A percentile compares a stretch with the other conserved stretches of the same genome.
Evolutionary conservation across 2,888 invertebrate species (phyloP).

Genomic region (Nemotelus pantherinus): DNA sequence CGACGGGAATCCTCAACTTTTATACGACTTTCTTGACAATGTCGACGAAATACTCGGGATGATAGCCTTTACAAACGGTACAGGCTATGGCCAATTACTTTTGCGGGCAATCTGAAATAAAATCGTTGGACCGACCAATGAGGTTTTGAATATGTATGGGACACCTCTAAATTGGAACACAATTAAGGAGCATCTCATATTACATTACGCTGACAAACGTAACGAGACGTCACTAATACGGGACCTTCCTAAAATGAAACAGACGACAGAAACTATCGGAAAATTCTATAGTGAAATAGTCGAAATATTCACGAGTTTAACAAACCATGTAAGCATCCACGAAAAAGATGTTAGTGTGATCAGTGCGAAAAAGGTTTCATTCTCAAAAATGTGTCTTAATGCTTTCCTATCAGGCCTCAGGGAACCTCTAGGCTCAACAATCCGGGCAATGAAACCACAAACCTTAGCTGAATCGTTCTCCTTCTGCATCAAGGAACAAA

Average conservation of each 20-base stretch:
- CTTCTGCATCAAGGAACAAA: constrained; percentile 50
- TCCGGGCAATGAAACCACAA: constrained; percentile 52
- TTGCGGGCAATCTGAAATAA: no score
- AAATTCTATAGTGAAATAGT: constrained; percentile 48
- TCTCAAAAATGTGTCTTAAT: constrained; percentile 52
- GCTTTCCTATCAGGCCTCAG: constrained; percentile 51
- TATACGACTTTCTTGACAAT: no score
- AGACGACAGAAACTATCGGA: constrained; percentile 30
- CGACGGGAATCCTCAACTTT: no score
- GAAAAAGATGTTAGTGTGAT: constrained; percentile 49
- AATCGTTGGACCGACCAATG: no score
- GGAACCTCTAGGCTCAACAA: constrained; percentile 52
- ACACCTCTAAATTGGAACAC: no score
- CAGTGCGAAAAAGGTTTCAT: constrained; percentile 47
- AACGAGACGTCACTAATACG: background rate
- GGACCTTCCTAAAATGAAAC: constrained; percentile 49
- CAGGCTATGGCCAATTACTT: no score
- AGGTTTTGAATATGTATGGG: no score
- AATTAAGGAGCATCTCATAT: no score
- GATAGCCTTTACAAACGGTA: no score
- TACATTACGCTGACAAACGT: no score
- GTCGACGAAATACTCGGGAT: no score
- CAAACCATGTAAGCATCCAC: constrained; percentile 50
- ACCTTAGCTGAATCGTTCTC: constrained; percentile 49
- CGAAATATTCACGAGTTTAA: constrained; percentile 49